phyloP scores from a whole-genome alignment of 2,888 invertebrate species.

The Trichopoda pennipes region DNA sequence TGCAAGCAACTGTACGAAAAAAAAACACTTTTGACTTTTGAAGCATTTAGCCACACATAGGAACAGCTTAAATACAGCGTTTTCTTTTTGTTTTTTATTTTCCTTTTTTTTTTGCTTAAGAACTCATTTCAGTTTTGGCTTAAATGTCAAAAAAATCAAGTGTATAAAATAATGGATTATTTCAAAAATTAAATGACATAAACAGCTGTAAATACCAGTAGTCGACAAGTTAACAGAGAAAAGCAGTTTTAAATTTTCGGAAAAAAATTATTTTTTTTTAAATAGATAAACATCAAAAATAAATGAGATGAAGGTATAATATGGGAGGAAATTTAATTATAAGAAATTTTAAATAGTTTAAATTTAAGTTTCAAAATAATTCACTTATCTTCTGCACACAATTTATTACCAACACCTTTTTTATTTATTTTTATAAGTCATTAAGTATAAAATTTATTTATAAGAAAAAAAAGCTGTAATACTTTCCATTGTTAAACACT shows the following conservation, averaged over 20 bases:
- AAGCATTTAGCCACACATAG: slow-evolving; percentile 49
- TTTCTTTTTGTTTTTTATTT: neutral
- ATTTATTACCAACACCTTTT: too few relatives aligned
- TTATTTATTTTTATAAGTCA: too few relatives aligned
- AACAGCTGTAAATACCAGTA: slow-evolving; percentile 64
- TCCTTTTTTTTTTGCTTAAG: neutral
- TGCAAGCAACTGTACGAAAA: slow-evolving; percentile 13
- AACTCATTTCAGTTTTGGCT: slow-evolving; percentile 45
- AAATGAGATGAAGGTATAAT: neutral
- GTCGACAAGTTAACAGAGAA: slow-evolving; percentile 37
- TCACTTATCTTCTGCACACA: too few relatives aligned
- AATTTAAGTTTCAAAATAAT: too few relatives aligned
- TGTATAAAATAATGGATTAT: slow-evolving; percentile 65
- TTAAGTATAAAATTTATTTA: too few relatives aligned
- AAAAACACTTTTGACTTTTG: slow-evolving; percentile 1
- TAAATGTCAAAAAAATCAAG: slow-evolving; percentile 60
- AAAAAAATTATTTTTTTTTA: neutral
- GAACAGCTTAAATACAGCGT: slow-evolving; percentile 33
- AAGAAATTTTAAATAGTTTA: too few relatives aligned
- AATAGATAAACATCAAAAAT: slow-evolving; percentile 6
- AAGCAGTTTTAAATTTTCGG: slow-evolving; percentile 6
- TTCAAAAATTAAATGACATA: slow-evolving; percentile 59
- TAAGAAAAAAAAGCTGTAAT: too few relatives aligned
- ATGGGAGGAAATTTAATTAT: too few relatives aligned
- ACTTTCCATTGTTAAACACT: too few relatives aligned